Evolutionary conservation across 2,888 invertebrate genomes (phyloP).

Genomic region (Chalcis sispes): DNA sequence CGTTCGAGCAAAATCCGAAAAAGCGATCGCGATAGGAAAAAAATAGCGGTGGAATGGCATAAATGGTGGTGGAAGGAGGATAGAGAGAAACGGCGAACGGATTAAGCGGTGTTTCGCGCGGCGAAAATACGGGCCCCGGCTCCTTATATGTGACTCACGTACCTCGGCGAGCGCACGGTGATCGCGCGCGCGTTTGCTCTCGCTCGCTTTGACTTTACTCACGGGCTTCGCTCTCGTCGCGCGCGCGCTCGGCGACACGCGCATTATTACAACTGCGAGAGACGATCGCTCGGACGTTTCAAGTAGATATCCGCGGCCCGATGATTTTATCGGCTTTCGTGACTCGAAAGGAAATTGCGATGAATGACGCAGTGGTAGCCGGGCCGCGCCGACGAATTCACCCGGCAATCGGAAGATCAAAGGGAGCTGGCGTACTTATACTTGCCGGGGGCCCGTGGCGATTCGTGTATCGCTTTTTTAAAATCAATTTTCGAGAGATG

Average conservation of each 20-base stretch:
- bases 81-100: conserved; percentile 15
- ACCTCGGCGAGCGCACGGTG: conserved; percentile 12
- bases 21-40: neutral
- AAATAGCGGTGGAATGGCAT: too few relatives aligned
- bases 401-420: conserved; percentile 53
- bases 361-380: conserved; percentile 41
- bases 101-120: conserved; percentile 6
- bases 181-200: conserved; percentile 36
- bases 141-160: conserved; percentile 55
- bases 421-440: conserved; percentile 19
- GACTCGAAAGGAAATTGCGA: conserved; percentile 53
- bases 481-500: conserved; percentile 50
- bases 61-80: conserved; percentile 19
- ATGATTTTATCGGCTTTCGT: conserved; percentile 58
- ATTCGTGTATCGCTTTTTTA: conserved; percentile 53
- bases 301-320: conserved; percentile 44
- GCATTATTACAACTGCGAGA: conserved; percentile 47
- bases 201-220: conserved; percentile 41
- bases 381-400: conserved; percentile 32
- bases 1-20: conserved; percentile 1
- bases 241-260: conserved; percentile 46
- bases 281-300: conserved; percentile 46
- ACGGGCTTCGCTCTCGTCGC: neutral
- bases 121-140: conserved; percentile 24
- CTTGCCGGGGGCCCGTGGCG: neutral